Conservation (phyloP, 2,797 vertebrate genomes). For the Crax fasciolata region DNA sequence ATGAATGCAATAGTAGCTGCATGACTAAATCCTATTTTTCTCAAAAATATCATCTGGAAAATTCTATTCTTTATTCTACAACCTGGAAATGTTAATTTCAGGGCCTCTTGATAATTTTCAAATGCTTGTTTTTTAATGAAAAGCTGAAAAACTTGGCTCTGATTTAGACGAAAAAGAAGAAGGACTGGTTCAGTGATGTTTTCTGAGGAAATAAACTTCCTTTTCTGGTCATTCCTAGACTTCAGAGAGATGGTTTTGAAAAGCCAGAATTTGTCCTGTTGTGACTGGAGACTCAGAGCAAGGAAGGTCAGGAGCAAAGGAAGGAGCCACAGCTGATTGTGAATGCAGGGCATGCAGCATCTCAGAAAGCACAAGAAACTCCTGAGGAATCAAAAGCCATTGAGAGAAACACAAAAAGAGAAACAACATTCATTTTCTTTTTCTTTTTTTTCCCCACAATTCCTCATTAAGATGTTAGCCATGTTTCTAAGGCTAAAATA, state of each 20-base stretch:
- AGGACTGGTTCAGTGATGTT: background rate
- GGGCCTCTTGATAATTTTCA: background rate
- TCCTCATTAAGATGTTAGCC: slow-evolving; percentile 2
- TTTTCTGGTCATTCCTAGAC: background rate
- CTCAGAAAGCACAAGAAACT: slow-evolving; percentile 36
- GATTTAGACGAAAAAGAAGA: background rate
- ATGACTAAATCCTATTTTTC: background rate
- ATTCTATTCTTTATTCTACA: background rate
- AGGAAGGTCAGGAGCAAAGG: slow-evolving; percentile 17
- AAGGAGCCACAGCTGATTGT: background rate
- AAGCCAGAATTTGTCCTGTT: background rate
- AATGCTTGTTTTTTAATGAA: background rate
- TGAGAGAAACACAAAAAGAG: background rate
- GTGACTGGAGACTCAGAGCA: background rate
- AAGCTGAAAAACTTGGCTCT: background rate
- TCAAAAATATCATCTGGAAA: background rate
- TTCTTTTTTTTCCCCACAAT: background rate
- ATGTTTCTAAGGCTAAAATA: slow-evolving; percentile 11
- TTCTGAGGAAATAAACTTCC: background rate
- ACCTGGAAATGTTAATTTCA: background rate
- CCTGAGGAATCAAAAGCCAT: slow-evolving; percentile 24
- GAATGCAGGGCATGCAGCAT: slow-evolving; percentile 11
- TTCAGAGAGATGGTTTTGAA: background rate
- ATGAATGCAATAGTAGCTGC: background rate
- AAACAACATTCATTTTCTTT: background rate